Percentiles rank a stretch among this genome's conserved stretches.
Evolutionary conservation across 1,140 invertebrate genomes (phyloP).

Genomic region (Asobara japonica): DNA sequence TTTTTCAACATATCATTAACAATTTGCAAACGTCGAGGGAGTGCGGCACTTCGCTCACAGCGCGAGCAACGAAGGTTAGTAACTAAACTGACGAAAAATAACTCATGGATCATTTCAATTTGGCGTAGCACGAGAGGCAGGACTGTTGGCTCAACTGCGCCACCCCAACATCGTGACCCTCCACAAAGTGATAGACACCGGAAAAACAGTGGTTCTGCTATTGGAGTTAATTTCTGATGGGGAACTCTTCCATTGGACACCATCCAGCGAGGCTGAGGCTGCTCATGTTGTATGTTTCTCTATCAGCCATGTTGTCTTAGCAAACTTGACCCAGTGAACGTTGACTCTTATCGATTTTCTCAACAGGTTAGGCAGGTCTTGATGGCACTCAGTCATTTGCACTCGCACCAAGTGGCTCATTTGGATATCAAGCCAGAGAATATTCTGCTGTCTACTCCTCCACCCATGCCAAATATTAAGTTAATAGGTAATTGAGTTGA

Average conservation of each 20-base stretch:
- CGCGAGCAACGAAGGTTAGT: too few relatives aligned
- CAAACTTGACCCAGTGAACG: not conserved
- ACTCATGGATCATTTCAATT: constrained; percentile 18
- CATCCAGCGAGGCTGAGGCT: constrained; percentile 74
- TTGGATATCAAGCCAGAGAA: constrained; percentile 78
- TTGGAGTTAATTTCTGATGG: constrained; percentile 73
- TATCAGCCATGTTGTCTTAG: not conserved
- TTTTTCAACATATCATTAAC: not conserved
- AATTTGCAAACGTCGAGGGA: constrained; percentile 17
- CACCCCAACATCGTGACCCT: constrained; percentile 73
- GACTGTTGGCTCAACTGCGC: constrained; percentile 71
- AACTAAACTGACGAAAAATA: too few relatives aligned
- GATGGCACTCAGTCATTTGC: constrained; percentile 74
- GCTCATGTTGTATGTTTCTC: constrained; percentile 66
- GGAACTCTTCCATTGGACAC: constrained; percentile 72
- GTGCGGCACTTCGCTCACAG: too few relatives aligned
- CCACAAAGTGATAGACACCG: constrained; percentile 74
- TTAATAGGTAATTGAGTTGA: constrained; percentile 59
- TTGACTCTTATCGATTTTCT: constrained; percentile 19
- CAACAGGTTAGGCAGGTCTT: constrained; percentile 72
- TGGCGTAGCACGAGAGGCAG: constrained; percentile 70
- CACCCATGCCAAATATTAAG: constrained; percentile 70
- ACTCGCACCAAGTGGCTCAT: constrained; percentile 75
- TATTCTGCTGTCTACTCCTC: constrained; percentile 69
- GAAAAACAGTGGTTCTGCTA: constrained; percentile 72